Base-by-base conservation (phyloP, 2,113 vertebrate genomes). In the Sigmodon hispidus region DNA sequence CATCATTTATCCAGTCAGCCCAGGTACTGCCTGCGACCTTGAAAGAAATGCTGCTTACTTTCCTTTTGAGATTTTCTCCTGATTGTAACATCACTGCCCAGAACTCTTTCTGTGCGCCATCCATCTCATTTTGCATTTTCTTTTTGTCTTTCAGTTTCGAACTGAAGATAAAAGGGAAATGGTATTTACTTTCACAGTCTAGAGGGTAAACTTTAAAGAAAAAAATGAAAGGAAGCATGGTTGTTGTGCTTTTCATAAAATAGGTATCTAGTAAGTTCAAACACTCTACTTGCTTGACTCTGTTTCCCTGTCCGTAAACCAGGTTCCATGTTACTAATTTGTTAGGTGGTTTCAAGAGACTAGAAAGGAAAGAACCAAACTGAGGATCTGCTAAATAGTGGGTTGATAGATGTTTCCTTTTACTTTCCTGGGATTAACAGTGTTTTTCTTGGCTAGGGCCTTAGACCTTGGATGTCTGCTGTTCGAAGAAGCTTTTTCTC, bases 361-460 rank as follows among this genome's bases (percentile, higher is more conserved):
- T n/a, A 48, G 29, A 91, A 34, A 43, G 72, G 4, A 91, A 94
- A 93, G 57, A 65, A 45, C 52, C 34, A 45, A 57, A 36, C 5
- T 21, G 72, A 65, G 40, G 40, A 3, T 84, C 75, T 93, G 77
- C 59, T 52, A 85, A 59, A 43, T 88, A 55, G 57, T 48, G 48
- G 29, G 43, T 94, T 86, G 48, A 75, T 85, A 87, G 75, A 80
- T 79, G 84, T 87, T 95, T 93, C 57, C 61, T 96, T 72, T 67
- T 87, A 57, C 72, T 76, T 93, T 12, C 22, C 31, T 89, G 24
- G 57, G 13, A 72, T 88, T 29, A 65, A 24, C 48, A 95, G 65
- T 89, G 45, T 55, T 87, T 22, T 61, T 36, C 50, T 48, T 87
- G 26, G 22, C 57, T 43, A 88, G 79, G 61, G 69, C 31, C 40